phyloP scores from a whole-genome alignment of 2,888 invertebrate species.

The Scaptomyza tumidula region DNA sequence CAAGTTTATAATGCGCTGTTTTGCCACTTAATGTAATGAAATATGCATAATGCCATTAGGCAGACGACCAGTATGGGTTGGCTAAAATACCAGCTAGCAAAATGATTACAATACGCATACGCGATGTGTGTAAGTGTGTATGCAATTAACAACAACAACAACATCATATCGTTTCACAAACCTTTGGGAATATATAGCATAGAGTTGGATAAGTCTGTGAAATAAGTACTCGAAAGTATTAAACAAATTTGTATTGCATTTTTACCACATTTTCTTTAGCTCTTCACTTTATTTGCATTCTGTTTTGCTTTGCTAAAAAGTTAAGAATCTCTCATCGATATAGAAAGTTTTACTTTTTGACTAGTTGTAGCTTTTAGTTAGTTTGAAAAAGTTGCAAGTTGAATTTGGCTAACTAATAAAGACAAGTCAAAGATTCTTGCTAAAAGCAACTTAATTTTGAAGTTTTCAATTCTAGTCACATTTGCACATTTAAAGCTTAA shows the following conservation, averaged over 20 bases:
- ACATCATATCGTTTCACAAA: neutral
- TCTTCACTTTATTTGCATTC: constrained; percentile 2
- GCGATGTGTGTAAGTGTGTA: constrained; percentile 7
- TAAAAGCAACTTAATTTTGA: too few relatives aligned
- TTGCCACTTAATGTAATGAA: constrained; percentile 79
- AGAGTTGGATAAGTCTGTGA: constrained; percentile 8
- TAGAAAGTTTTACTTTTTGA: constrained; percentile 16
- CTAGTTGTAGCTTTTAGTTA: constrained; percentile 10
- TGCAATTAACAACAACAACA: constrained; percentile 12
- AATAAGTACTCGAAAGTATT: neutral
- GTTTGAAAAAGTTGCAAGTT: constrained; percentile 6
- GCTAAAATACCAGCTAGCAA: constrained; percentile 27
- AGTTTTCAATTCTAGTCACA: neutral
- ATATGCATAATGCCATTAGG: constrained; percentile 76
- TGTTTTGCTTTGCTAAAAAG: constrained; percentile 6
- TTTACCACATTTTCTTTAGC: neutral
- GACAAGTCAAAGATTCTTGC: too few relatives aligned
- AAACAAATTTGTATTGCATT: constrained; percentile 37
- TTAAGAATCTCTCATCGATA: constrained; percentile 9
- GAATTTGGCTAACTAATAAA: too few relatives aligned
- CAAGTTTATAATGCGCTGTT: constrained; percentile 77
- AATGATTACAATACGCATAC: constrained; percentile 54
- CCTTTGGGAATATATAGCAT: neutral
- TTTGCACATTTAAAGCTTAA: neutral
- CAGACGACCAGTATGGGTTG: constrained; percentile 10